Percentiles rank a stretch among this genome's conserved stretches.
Evolutionary conservation across 2,888 invertebrate genomes (phyloP).

Genomic region (Drosophila buzzatii): DNA sequence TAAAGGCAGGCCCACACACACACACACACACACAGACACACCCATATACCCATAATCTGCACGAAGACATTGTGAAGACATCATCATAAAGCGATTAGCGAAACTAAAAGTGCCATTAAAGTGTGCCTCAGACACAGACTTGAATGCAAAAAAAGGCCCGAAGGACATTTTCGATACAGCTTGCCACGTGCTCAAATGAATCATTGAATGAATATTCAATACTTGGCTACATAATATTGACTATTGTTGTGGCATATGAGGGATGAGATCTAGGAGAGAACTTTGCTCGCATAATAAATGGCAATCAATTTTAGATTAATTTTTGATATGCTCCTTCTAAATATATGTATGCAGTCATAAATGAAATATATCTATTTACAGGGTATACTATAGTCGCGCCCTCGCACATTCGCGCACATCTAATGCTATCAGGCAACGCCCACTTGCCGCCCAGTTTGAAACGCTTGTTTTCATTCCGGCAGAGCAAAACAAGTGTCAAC

Average conservation of each 20-base stretch:
- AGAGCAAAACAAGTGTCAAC: constrained; percentile 36
- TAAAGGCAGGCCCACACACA: constrained; percentile 25
- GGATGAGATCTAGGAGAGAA: background rate
- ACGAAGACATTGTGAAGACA: constrained; percentile 50
- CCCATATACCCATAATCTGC: background rate
- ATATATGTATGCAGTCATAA: too few relatives aligned
- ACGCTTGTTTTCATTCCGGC: constrained; percentile 40
- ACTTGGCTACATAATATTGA: background rate
- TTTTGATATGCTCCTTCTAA: too few relatives aligned
- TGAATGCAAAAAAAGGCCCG: constrained; percentile 24
- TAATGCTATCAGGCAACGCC: background rate
- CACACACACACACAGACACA: background rate
- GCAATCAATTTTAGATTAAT: background rate
- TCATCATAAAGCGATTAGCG: constrained; percentile 77
- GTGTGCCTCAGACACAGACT: constrained; percentile 58
- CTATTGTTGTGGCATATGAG: background rate
- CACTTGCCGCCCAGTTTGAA: constrained; percentile 25
- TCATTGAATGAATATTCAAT: constrained; percentile 48
- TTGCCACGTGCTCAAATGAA: constrained; percentile 12
- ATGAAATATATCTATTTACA: background rate
- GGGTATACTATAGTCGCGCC: constrained; percentile 26
- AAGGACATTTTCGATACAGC: constrained; percentile 42
- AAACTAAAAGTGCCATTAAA: constrained; percentile 77
- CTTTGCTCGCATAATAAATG: background rate
- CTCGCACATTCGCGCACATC: too few relatives aligned